Conservation (phyloP, 2,113 vertebrate species). For the Pongo pygmaeus region DNA sequence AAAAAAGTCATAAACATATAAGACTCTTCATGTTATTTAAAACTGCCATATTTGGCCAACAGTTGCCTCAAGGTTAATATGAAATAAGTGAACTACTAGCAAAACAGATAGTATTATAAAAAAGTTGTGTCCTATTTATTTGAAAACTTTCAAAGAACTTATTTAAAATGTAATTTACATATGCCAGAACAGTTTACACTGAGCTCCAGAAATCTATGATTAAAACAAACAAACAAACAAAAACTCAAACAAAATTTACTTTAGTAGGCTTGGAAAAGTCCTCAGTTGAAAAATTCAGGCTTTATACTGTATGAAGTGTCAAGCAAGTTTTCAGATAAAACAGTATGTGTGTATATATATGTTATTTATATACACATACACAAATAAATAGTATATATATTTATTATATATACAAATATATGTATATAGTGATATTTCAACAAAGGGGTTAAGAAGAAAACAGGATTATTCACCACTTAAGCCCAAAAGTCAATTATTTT, state of each 20-base stretch:
- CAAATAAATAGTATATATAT: no score
- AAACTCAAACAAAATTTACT: not conserved
- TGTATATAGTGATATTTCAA: not conserved
- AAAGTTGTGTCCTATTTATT: not conserved
- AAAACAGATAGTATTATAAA: not conserved
- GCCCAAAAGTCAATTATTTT: not conserved
- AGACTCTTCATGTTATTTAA: not conserved
- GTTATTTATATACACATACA: no score
- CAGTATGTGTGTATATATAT: not conserved
- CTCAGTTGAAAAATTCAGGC: constrained; percentile 46
- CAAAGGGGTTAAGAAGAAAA: not conserved
- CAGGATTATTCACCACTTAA: not conserved
- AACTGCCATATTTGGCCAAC: not conserved
- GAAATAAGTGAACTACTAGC: not conserved
- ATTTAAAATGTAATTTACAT: not conserved
- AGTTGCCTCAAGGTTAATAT: not conserved
- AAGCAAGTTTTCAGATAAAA: not conserved
- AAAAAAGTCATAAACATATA: not conserved
- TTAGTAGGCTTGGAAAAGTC: constrained; percentile 9
- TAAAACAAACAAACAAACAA: not conserved
- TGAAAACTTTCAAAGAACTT: not conserved
- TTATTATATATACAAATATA: no score
- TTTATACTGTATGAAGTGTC: rapidly evolving
- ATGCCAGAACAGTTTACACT: not conserved
- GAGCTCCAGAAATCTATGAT: constrained; percentile 51